Percentiles rank a stretch among this genome's conserved stretches.
Evolutionary conservation across 2,113 vertebrate genomes (phyloP).

Genomic region (Ctenodactylus gundi): DNA sequence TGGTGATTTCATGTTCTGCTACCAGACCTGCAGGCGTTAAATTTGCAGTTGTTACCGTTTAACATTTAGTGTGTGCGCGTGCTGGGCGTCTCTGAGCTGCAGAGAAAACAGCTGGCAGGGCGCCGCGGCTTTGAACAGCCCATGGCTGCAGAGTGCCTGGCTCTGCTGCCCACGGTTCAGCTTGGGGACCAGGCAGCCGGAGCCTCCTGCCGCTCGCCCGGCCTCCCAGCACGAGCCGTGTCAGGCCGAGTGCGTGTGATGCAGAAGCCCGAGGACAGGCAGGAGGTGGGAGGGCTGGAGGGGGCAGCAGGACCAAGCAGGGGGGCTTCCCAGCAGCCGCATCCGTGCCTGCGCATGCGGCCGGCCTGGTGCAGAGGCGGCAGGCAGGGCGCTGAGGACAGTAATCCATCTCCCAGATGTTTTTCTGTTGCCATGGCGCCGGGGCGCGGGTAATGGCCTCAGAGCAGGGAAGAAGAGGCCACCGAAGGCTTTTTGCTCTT

Average conservation of each 20-base stretch:
- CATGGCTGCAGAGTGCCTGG: background rate
- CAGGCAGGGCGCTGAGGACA: background rate
- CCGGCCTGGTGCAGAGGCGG: slow-evolving; percentile 34
- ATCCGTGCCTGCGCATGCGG: background rate
- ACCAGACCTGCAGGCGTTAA: background rate
- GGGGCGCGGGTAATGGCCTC: slow-evolving; percentile 47
- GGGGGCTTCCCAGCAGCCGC: background rate
- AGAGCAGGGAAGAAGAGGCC: slow-evolving; percentile 23
- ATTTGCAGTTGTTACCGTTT: background rate
- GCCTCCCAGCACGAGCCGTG: no score
- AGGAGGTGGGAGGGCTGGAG: background rate
- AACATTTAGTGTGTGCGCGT: background rate
- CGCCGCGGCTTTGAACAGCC: background rate
- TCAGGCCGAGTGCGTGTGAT: background rate
- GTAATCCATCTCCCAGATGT: slow-evolving; percentile 64
- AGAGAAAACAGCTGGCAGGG: background rate
- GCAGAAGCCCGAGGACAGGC: background rate
- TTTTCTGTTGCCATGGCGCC: slow-evolving; percentile 70
- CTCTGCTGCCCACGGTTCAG: background rate
- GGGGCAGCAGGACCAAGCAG: background rate
- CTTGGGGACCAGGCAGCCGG: background rate
- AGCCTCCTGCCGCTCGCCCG: background rate
- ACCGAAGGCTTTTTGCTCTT: slow-evolving; percentile 61
- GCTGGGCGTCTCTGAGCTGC: background rate
- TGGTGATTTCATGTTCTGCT: background rate